phyloP scores from a whole-genome alignment of 2,888 invertebrate species.

The Nasonovia ribisnigri region DNA sequence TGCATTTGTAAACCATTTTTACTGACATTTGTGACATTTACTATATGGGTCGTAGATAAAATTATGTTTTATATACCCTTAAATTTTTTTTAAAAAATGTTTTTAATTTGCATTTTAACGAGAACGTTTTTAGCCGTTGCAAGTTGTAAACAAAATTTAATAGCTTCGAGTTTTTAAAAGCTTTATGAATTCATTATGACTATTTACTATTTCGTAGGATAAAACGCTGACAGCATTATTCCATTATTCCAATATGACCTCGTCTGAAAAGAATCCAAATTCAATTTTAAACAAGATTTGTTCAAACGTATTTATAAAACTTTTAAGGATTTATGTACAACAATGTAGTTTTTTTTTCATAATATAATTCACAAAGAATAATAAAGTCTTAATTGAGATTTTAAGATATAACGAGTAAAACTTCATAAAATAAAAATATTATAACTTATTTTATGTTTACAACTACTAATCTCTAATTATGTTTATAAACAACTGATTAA shows the following conservation, averaged over 20 bases:
- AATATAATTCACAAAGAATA: slow-evolving; percentile 20
- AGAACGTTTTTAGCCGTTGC: neutral
- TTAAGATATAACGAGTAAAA: slow-evolving; percentile 29
- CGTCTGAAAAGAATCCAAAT: slow-evolving; percentile 13
- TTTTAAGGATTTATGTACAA: neutral
- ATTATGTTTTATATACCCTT: neutral
- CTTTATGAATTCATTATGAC: neutral
- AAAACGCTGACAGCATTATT: neutral
- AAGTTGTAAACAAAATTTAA: neutral
- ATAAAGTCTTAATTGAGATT: slow-evolving; percentile 39
- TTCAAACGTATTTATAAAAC: neutral
- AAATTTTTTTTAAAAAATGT: neutral
- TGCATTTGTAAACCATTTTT: neutral
- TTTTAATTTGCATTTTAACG: slow-evolving; percentile 1
- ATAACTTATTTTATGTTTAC: neutral
- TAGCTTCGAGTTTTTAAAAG: neutral
- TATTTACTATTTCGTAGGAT: neutral
- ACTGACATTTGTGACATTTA: neutral
- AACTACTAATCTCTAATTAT: slow-evolving; percentile 10
- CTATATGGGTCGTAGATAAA: neutral
- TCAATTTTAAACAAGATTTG: slow-evolving; percentile 14
- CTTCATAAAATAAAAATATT: slow-evolving; percentile 2
- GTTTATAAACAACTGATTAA: neutral
- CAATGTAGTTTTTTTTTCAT: slow-evolving; percentile 2
- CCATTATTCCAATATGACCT: neutral